Evolutionary conservation across 1,140 invertebrate species (phyloP).

Genomic region (Bombus waltoni): DNA sequence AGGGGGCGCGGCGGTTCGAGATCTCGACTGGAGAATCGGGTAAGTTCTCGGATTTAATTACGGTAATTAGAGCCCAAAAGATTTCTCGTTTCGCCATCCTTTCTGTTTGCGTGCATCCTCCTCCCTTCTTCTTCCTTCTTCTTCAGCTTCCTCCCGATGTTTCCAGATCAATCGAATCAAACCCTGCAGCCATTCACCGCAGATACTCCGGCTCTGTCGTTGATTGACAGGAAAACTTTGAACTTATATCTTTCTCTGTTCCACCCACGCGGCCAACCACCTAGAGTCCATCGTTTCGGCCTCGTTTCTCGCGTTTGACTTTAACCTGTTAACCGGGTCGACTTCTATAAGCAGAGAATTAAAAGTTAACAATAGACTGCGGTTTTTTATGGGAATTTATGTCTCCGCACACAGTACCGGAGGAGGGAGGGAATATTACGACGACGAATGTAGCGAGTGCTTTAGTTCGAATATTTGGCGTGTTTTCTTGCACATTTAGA

Average conservation of each 20-base stretch:
- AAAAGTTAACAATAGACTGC: background rate
- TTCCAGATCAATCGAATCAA: constrained; percentile 69
- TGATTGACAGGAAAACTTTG: constrained; percentile 78
- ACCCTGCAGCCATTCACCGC: constrained; percentile 70
- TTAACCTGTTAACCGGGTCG: background rate
- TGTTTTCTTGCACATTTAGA: too few relatives aligned
- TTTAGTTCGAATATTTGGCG: too few relatives aligned
- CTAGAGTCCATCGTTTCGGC: background rate
- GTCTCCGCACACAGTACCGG: too few relatives aligned
- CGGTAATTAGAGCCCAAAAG: constrained; percentile 77
- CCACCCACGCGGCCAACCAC: background rate
- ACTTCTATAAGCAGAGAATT: background rate
- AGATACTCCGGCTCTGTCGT: constrained; percentile 59
- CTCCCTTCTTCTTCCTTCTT: constrained; percentile 24
- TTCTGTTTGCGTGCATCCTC: constrained; percentile 28
- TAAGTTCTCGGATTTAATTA: constrained; percentile 81
- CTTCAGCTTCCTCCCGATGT: constrained; percentile 43
- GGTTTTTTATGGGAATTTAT: background rate
- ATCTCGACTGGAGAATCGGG: constrained; percentile 70
- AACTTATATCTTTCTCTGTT: constrained; percentile 58
- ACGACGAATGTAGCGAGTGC: too few relatives aligned
- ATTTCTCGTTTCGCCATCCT: constrained; percentile 60
- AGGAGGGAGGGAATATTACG: too few relatives aligned
- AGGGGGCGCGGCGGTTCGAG: constrained; percentile 57
- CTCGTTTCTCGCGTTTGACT: background rate